Percentiles rank a stretch among this genome's conserved stretches.
Conservation (phyloP, 2,797 vertebrate genomes). For the Poeciliopsis infans region DNA sequence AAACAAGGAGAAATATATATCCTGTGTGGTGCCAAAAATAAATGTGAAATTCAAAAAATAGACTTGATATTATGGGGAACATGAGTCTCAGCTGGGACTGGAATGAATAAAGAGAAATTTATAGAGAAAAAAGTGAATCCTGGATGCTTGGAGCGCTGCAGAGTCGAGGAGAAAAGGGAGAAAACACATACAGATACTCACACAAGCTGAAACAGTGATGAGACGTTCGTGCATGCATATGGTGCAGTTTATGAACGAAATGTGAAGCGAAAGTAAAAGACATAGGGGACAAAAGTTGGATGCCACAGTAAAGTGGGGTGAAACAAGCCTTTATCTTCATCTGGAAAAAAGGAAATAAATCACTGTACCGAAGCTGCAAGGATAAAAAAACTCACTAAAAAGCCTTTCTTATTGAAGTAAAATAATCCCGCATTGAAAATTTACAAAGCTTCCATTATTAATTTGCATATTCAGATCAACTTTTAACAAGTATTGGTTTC, state of each 20-base stretch:
- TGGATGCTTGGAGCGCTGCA: slow-evolving; percentile 20
- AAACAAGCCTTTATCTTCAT: slow-evolving; percentile 39
- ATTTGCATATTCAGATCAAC: background rate
- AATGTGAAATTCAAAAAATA: slow-evolving; percentile 38
- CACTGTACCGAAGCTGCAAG: slow-evolving; percentile 27
- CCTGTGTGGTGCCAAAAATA: slow-evolving; percentile 17
- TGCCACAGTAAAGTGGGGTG: slow-evolving; percentile 20
- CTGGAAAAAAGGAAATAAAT: slow-evolving; percentile 35
- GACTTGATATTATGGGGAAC: slow-evolving; percentile 28
- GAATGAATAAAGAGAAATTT: slow-evolving; percentile 38
- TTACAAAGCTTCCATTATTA: background rate
- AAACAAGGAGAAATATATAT: background rate
- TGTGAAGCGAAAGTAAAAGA: slow-evolving; percentile 19
- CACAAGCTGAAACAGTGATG: slow-evolving; percentile 20
- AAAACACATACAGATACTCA: slow-evolving; percentile 13
- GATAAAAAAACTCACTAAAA: background rate
- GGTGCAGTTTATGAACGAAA: slow-evolving; percentile 42
- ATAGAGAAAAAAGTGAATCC: slow-evolving; percentile 18
- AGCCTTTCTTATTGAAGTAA: background rate
- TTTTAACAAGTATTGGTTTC: background rate
- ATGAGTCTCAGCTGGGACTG: slow-evolving; percentile 42
- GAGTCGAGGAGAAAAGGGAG: slow-evolving; percentile 7
- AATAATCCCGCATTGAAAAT: background rate
- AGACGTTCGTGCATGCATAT: slow-evolving; percentile 15
- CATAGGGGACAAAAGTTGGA: background rate